Base-by-base conservation (phyloP, 2,113 vertebrate species). In the Dromiciops gliroides region DNA sequence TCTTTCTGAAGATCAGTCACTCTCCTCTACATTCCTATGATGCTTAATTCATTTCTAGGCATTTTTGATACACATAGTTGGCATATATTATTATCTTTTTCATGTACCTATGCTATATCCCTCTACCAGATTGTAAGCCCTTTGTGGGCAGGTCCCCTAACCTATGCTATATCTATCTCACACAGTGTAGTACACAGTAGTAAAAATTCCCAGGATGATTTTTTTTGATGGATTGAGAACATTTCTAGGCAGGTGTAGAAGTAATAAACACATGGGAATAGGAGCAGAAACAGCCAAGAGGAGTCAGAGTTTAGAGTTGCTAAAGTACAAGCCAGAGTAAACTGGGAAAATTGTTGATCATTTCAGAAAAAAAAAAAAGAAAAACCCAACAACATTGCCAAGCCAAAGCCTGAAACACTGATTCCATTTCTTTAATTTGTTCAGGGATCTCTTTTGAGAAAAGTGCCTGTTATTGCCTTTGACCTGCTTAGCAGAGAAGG, bases 401-500 rank as follows among this genome's bases (percentile, higher is more conserved):
- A 97, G 89, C 90, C 94, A 60, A 52, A 94, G 56, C 56, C 4
- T 97, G 8, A 95, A 96, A 97, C 97, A 92, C 51, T 94, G 56
- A 96, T 96, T 98, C 91, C 89, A 48, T 98, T 96, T 96, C 96
- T 97, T 96, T 96, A 98, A 98, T 97, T 97, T 97, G 93, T 90
- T 92, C 44, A 94, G 96, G 96, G 97, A 97, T 97, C 93, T 91
- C 51, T 90, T 95, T 97, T 97, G 92, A 95, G 97, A 96, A 47
- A 95, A 97, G 94, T n/a, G 95, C 94, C 97, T 97, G 48, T 50
- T 95, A 93, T 98, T 48, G 48, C 95, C 96, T 98, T 97, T 98
- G 98, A 98, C 97, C 98, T 93, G 92, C 94, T 98, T 95, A 26
- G 97, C 97, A 95, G 92, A 97, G 95, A 98, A 96, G 97, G 97